These are phyloP conservation scores for Camarhynchus parvulus DNA, from an alignment of 2,113 vertebrate species.

Conservation along the genomic window DNA sequence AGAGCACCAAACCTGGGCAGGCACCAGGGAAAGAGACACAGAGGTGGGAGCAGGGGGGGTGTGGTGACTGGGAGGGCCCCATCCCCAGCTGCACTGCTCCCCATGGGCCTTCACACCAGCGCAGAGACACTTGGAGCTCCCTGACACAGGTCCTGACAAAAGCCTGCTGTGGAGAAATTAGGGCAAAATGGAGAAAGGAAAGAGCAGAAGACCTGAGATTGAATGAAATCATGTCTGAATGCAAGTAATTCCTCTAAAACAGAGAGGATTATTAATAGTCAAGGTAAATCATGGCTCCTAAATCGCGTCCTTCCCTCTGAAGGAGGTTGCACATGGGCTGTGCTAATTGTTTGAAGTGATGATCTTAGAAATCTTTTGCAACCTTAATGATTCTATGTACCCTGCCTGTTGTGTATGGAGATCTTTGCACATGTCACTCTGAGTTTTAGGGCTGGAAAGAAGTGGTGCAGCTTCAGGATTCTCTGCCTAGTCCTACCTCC, in stretches of 20 bases:
- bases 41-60: not conserved
- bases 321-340: not conserved
- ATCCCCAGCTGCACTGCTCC: not conserved
- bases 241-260: not conserved
- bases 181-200: not conserved
- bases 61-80: accelerated
- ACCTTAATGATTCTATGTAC: not conserved
- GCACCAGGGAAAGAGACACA: not conserved
- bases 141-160: not conserved
- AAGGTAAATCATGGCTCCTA: not conserved
- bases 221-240: not conserved
- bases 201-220: not conserved
- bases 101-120: not conserved
- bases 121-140: not conserved
- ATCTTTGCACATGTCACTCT: not conserved
- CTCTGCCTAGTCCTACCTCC: not conserved
- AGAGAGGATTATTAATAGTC: not conserved
- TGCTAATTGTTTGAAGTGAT: not conserved
- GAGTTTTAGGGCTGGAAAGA: not conserved
- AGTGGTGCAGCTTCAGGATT: not conserved
- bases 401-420: not conserved
- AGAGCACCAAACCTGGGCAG: not conserved
- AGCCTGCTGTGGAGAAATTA: not conserved
- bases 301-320: not conserved
- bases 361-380: not conserved